Conservation (phyloP, 2,113 vertebrate genomes). For the Alethe diademata region DNA sequence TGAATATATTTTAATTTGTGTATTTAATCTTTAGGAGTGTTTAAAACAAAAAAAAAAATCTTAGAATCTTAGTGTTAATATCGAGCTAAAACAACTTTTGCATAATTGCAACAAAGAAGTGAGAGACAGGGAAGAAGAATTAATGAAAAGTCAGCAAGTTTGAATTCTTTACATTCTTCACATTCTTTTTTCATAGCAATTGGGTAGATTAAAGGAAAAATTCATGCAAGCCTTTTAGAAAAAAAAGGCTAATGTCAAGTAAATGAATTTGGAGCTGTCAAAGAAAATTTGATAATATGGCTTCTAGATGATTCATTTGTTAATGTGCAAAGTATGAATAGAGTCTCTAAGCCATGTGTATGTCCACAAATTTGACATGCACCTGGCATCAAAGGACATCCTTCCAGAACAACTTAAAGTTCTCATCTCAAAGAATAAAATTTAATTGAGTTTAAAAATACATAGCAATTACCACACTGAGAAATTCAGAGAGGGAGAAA, state of each 20-base stretch:
- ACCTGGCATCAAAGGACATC: constrained; percentile 52
- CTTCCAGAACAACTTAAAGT: constrained; percentile 48
- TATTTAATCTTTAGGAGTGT: background rate
- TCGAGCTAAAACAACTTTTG: background rate
- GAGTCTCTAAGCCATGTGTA: constrained; percentile 24
- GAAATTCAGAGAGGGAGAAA: constrained; percentile 28
- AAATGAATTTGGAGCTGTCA: constrained; percentile 63
- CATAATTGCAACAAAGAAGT: background rate
- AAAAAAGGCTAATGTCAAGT: constrained; percentile 40
- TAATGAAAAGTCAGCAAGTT: background rate
- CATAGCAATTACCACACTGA: constrained; percentile 41
- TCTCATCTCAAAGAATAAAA: constrained; percentile 52
- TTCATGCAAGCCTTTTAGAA: background rate
- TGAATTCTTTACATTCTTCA: background rate
- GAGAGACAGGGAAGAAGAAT: background rate
- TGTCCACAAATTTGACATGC: constrained; percentile 48
- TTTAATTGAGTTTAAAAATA: constrained; percentile 39
- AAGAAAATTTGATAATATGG: constrained; percentile 61
- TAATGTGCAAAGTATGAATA: constrained; percentile 52
- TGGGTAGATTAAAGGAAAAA: constrained; percentile 19
- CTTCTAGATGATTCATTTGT: constrained; percentile 65
- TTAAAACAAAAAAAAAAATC: background rate
- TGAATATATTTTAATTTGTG: background rate
- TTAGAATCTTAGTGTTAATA: background rate
- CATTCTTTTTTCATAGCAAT: background rate